These are phyloP conservation scores for Bellardia pandia DNA, from an alignment of 2,888 invertebrate genomes.

Conservation along the genomic window DNA sequence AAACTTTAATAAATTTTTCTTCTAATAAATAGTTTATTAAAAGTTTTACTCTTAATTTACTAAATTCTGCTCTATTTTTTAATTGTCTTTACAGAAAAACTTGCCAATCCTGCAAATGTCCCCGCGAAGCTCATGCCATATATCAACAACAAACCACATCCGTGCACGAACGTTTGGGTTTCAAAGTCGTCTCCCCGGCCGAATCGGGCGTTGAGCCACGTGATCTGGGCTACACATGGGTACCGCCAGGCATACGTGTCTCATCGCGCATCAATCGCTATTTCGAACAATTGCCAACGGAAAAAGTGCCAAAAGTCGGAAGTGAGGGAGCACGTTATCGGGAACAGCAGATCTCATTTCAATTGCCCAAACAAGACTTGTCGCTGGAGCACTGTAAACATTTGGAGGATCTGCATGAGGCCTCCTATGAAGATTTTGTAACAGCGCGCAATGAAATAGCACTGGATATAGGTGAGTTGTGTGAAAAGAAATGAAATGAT, in stretches of 20 bases:
- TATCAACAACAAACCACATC: constrained; percentile 94
- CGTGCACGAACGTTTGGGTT: constrained; percentile 89
- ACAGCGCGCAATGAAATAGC: constrained; percentile 97
- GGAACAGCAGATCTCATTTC: constrained; percentile 92
- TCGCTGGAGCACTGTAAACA: constrained; percentile 95
- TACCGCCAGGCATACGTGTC: constrained; percentile 83
- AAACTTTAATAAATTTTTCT: no score
- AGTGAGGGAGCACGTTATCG: constrained; percentile 92
- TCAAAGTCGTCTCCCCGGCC: constrained; percentile 85
- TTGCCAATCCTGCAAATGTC: constrained; percentile 96
- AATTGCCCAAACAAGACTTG: constrained; percentile 97
- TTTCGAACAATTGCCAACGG: constrained; percentile 94
- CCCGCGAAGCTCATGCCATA: constrained; percentile 94
- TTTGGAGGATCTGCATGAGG: constrained; percentile 90
- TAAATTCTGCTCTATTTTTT: neutral
- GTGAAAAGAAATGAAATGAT: neutral
- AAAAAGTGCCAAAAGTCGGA: constrained; percentile 90
- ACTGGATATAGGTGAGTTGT: constrained; percentile 92
- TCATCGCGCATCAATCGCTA: constrained; percentile 89
- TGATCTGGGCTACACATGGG: constrained; percentile 91
- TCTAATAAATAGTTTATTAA: no score
- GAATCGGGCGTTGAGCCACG: constrained; percentile 86
- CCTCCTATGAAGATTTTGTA: constrained; percentile 96
- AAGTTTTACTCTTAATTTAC: neutral
- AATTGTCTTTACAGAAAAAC: constrained; percentile 89